Percentiles rank a stretch among this genome's conserved stretches.
phyloP scores from a whole-genome alignment of 2,888 invertebrate species.

The Drosophila glabriapex region DNA sequence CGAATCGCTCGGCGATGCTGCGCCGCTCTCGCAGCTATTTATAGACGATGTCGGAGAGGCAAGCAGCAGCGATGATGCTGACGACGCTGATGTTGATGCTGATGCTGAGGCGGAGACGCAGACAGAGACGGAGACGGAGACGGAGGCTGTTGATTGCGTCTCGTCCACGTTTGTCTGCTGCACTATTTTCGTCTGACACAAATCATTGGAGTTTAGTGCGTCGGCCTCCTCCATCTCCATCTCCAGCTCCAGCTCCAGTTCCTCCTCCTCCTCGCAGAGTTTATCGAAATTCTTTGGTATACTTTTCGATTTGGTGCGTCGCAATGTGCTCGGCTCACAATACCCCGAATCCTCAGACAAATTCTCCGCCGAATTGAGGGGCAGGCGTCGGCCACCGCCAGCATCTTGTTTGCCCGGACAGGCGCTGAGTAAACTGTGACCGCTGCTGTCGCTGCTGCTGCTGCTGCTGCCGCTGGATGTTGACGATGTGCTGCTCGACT shows the following conservation, averaged over 20 bases:
- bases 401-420: slow-evolving; percentile 63
- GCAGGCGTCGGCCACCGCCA: slow-evolving; percentile 59
- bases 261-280: slow-evolving; percentile 84
- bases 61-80: slow-evolving; percentile 25
- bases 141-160: slow-evolving; percentile 23
- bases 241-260: slow-evolving; percentile 54
- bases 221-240: slow-evolving; percentile 34
- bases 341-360: slow-evolving; percentile 93
- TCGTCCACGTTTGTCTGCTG: slow-evolving; percentile 42
- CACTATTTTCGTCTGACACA: slow-evolving; percentile 81
- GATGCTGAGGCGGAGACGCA: slow-evolving; percentile 11
- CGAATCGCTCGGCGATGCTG: slow-evolving; percentile 23
- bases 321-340: slow-evolving; percentile 86
- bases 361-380: slow-evolving; percentile 90
- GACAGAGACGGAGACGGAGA: background rate
- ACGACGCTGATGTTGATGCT: slow-evolving; percentile 8
- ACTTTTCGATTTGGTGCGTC: slow-evolving; percentile 85
- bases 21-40: slow-evolving; percentile 77
- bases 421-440: slow-evolving; percentile 68
- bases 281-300: slow-evolving; percentile 86
- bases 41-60: slow-evolving; percentile 66
- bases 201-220: slow-evolving; percentile 69
- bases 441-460: slow-evolving; percentile 66
- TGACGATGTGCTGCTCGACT: slow-evolving; percentile 59
- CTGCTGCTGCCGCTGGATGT: slow-evolving; percentile 60